Conservation (phyloP, 2,113 vertebrate genomes). For the Corythoichthys haematopterus region DNA sequence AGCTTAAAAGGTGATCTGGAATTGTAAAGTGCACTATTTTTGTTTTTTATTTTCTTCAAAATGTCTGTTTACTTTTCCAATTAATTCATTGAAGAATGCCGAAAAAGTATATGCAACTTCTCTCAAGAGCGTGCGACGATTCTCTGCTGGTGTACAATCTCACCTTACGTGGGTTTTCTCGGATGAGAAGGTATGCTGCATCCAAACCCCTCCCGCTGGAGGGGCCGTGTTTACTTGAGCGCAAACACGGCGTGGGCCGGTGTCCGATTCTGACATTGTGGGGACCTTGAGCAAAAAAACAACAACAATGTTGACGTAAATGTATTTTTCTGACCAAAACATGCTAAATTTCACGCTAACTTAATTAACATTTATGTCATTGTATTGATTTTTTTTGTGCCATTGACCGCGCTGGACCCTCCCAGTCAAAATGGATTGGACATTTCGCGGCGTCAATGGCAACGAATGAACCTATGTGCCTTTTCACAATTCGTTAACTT, state of each 20-base stretch:
- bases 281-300: no score
- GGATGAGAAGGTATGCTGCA: conserved; percentile 42
- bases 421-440: no score
- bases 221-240: conserved; percentile 28
- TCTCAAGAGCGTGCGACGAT: neutral
- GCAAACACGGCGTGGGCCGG: neutral
- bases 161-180: conserved; percentile 38
- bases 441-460: no score
- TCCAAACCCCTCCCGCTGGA: conserved; percentile 25
- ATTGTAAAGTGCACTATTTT: conserved; percentile 51
- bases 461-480: no score
- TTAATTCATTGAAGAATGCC: conserved; percentile 53
- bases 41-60: conserved; percentile 42
- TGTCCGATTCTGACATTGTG: no score
- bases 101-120: conserved; percentile 13
- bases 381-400: no score
- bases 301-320: no score
- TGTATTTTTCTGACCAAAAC: no score
- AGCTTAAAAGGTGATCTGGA: conserved; percentile 36
- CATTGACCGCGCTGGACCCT: no score
- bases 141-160: conserved; percentile 60
- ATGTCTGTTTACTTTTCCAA: conserved; percentile 50
- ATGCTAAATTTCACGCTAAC: no score
- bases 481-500: no score
- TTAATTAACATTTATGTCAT: no score